A percentile compares a stretch with the other conserved stretches of the same genome.
phyloP scores from a whole-genome alignment of 2,113 vertebrate species.

The Sisor rabdophorus region DNA sequence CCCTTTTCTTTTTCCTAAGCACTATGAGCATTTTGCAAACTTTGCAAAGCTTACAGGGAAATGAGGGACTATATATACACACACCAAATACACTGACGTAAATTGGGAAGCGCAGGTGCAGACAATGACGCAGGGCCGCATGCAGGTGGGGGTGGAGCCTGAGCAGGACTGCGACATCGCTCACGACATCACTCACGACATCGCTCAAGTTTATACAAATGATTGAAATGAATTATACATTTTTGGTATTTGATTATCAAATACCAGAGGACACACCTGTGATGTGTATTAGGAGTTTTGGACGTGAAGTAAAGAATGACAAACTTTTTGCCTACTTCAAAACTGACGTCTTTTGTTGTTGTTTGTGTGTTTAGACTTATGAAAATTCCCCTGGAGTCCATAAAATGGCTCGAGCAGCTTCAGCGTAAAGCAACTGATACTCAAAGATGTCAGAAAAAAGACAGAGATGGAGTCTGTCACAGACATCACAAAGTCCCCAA shows the following conservation, averaged over 20 bases:
- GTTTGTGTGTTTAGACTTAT: constrained; percentile 61
- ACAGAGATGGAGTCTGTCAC: constrained; percentile 10
- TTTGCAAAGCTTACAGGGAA: constrained; percentile 1
- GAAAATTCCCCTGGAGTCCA: constrained; percentile 69
- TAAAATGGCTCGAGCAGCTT: constrained; percentile 67
- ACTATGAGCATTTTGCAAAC: neutral
- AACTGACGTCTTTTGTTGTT: neutral
- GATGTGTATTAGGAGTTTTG: neutral
- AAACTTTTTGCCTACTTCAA: neutral
- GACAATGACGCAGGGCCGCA: neutral
- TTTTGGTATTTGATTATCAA: constrained; percentile 1
- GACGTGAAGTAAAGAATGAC: neutral
- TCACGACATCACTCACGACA: too few relatives aligned
- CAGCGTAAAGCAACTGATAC: constrained; percentile 26
- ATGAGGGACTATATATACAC: constrained; percentile 17
- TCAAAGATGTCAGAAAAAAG: neutral
- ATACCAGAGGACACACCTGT: neutral
- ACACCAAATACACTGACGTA: neutral
- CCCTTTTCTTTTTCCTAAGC: neutral
- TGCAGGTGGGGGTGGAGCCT: constrained; percentile 12
- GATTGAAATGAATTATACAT: neutral
- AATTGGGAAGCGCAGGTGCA: neutral
- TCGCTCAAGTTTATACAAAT: neutral
- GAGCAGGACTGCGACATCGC: neutral
- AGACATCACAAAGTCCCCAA: constrained; percentile 9